Base-by-base conservation (phyloP, 2,797 vertebrate genomes). In the Paguma larvata region DNA sequence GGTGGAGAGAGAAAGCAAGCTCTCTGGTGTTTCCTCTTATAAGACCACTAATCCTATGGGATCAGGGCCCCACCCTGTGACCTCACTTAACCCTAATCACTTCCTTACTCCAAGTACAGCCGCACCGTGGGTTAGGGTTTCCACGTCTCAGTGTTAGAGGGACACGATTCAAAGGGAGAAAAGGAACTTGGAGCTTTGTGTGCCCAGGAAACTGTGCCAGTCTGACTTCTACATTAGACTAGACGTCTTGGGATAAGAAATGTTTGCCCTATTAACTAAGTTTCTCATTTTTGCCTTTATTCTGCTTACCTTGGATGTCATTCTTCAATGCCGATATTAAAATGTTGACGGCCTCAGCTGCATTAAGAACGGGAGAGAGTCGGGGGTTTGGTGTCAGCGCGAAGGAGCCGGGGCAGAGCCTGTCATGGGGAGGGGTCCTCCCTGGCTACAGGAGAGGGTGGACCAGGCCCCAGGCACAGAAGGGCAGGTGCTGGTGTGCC, bases 291-390 rank as follows among this genome's bases (percentile, higher is more conserved):
- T 96, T 62, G 30, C 44, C 13, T 86, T 70, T 77, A 41, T 96
- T 77, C 96, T 75, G n/a, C 79, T 85, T 68, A 53, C 48, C 27
- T 96, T 56, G 23, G 41, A 67, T 82, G 67, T 89, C 38, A 44
- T 51, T 90, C 62, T n/a, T 94, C 46, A 90, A 9, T n/a, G 80
- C 51, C 18, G 68, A 68, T 7, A 62, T 65, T 62, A 67, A 67
- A 88, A 46, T 53, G 30, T 83, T 46, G 46, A 73, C 38, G 16
- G 6, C 11, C 67, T 91, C 59, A 6, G 15, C 34, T 93, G 34
- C 13, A 2, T 82, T 73, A 48, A 79, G 67, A 80, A 27, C 19
- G n/a, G 41, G 51, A 23, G 32, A 30, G 8, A 41, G 53, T 6
- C 30, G 41, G n/a, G 25, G 32, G 63, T 21, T 1, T 21, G 32